These are phyloP conservation scores for Pseudorhombus dupliciocellatus DNA, from an alignment of 2,113 vertebrate genomes.

Conservation along the genomic window DNA sequence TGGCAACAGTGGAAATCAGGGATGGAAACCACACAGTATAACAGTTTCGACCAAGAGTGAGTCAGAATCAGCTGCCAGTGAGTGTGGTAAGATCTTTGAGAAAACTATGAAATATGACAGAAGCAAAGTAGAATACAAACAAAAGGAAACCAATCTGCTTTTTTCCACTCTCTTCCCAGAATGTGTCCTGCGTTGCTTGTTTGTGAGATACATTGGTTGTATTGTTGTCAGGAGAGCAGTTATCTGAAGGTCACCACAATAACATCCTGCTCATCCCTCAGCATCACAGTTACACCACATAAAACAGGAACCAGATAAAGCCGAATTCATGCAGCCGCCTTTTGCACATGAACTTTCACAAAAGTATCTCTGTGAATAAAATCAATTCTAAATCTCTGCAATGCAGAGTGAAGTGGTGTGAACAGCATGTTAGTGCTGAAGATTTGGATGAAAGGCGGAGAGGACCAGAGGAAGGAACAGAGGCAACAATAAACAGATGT, in stretches of 20 bases:
- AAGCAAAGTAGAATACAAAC: no score
- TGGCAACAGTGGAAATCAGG: no score
- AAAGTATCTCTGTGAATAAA: conserved; percentile 1
- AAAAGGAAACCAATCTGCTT: not conserved
- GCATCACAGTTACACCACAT: conserved; percentile 9
- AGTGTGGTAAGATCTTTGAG: no score
- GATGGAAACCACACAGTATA: no score
- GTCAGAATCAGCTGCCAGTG: no score
- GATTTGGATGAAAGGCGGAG: conserved; percentile 20
- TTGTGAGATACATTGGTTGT: not conserved
- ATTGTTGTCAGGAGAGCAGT: not conserved
- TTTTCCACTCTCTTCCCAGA: not conserved
- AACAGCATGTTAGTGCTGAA: not conserved
- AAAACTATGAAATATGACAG: no score
- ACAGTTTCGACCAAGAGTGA: no score
- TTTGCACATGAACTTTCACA: not conserved
- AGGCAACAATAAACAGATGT: conserved; percentile 54
- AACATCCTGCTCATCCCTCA: conserved; percentile 21
- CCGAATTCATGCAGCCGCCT: not conserved
- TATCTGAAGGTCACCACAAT: conserved; percentile 3
- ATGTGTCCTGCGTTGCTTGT: not conserved
- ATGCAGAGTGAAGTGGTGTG: not conserved
- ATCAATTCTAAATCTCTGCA: not conserved
- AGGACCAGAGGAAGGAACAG: conserved; percentile 10
- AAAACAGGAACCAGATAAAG: conserved; percentile 19